Percentiles rank a stretch among this genome's conserved stretches.
Evolutionary conservation across 2,797 vertebrate species (phyloP).

Genomic region (Pyrocephalus nanus): DNA sequence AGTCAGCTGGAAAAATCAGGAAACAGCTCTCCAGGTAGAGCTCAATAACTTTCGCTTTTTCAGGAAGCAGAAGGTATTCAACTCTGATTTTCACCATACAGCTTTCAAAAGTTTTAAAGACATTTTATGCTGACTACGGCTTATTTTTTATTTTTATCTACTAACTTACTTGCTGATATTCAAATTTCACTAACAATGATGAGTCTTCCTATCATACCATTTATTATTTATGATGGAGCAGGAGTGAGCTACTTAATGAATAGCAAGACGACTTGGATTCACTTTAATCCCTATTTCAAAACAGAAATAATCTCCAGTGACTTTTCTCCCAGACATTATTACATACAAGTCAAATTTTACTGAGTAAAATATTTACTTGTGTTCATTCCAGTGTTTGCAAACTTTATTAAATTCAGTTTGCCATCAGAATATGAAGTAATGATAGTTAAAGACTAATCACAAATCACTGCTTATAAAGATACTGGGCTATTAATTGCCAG

Average conservation of each 20-base stretch:
- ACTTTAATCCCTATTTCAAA: slow-evolving; percentile 11
- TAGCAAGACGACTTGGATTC: not conserved
- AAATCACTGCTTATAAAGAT: not conserved
- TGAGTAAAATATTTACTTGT: not conserved
- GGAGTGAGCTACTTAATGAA: slow-evolving; percentile 7
- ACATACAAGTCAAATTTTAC: not conserved
- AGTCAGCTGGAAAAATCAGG: not conserved
- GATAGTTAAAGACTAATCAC: not conserved
- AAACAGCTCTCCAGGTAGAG: not conserved
- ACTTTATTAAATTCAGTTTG: not conserved
- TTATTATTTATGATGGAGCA: slow-evolving; percentile 20
- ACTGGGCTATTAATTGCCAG: slow-evolving; percentile 7
- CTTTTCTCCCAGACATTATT: not conserved
- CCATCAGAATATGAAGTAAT: not conserved
- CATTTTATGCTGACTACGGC: not conserved
- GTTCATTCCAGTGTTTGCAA: not conserved
- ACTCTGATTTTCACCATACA: not conserved
- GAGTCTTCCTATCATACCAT: not conserved
- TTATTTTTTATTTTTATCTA: not conserved
- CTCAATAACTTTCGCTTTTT: not conserved
- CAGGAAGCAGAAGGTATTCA: not conserved
- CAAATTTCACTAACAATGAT: slow-evolving; percentile 4
- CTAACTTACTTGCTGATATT: slow-evolving; percentile 1
- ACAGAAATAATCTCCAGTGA: not conserved
- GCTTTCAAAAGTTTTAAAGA: not conserved